Base-by-base conservation (phyloP, 2,797 vertebrate genomes). In the Bovichtus variegatus region DNA sequence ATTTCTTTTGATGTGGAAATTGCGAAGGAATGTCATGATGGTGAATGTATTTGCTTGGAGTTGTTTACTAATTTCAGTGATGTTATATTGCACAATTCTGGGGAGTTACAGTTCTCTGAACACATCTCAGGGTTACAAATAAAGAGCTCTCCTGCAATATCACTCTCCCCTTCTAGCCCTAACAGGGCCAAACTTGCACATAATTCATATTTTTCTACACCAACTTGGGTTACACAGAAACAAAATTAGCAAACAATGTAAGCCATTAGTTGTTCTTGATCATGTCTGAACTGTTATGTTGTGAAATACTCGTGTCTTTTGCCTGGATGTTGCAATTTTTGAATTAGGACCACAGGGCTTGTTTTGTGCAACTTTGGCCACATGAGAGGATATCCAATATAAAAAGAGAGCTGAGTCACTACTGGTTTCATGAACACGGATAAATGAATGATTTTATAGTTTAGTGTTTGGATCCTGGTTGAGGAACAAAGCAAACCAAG, bases 291-390 rank as follows among this genome's bases (percentile, higher is more conserved):
- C 64, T 49, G 5, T 54, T 43, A 16, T 18, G 0, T 73, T 83
- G 13, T 72, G 61, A 87, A 79, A 82, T 23, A 0, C 8, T 47
- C 5, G 41, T 36, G n/a, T 47, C 4, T 64, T 51, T 70, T 66
- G 16, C 19, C 8, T 41, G 47, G 25, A 69, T 84, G 46, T 9
- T 21, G 55, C 43, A 78, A 71, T 76, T 84, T 72, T 27, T 18
- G 53, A 75, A 72, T 60, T 66, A 71, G 43, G n/a, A 75, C 75
- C 77, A 84, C 59, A 75, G 29, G 29, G 34, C 19, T 69, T 74
- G 19, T 80, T 73, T 38, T 29, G 43, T 53, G 78, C 43, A 74
- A 69, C 41, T 63, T 23, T 15, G 16, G 31, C 83, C 72, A 82
- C 69, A 78, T 38, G 19, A 61, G 19, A 80, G 5, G n/a, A 66